These are phyloP conservation scores for Eupithecia abbreviata DNA, from an alignment of 2,888 invertebrate species.

Conservation along the genomic window DNA sequence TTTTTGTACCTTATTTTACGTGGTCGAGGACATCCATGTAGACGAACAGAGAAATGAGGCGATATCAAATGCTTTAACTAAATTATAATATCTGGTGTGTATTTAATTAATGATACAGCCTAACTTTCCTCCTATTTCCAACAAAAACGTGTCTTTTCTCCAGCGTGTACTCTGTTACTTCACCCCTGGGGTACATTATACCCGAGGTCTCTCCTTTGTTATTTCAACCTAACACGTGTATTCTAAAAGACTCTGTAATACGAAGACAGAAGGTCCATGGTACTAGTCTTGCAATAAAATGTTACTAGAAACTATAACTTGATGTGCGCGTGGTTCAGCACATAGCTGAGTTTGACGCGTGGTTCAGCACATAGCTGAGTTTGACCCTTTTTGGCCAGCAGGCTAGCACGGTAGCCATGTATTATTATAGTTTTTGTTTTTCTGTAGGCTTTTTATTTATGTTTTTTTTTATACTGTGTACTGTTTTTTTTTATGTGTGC, in stretches of 20 bases:
- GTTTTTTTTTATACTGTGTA: no score
- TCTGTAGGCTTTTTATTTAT: no score
- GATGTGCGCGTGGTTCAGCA: no score
- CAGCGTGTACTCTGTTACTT: slow-evolving; percentile 30
- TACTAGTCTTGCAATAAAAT: neutral
- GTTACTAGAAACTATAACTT: neutral
- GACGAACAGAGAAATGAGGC: neutral
- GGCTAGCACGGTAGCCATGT: no score
- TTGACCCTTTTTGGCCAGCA: no score
- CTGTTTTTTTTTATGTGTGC: no score
- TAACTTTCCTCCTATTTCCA: neutral
- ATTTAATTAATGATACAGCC: neutral
- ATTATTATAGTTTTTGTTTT: no score
- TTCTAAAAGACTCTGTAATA: slow-evolving; percentile 32
- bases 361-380: no score
- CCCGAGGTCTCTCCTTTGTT: slow-evolving; percentile 37
- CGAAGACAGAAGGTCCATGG: slow-evolving; percentile 27
- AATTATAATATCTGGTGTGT: neutral
- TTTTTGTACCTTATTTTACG: neutral
- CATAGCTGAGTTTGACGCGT: no score
- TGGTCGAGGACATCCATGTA: neutral
- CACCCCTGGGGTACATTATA: slow-evolving; percentile 41
- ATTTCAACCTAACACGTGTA: slow-evolving; percentile 24
- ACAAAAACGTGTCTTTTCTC: slow-evolving; percentile 19
- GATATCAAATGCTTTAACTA: neutral